Percentiles rank a stretch among this genome's conserved stretches.
Conservation (phyloP, 2,797 vertebrate species). For the Chaenodraco wilsoni region DNA sequence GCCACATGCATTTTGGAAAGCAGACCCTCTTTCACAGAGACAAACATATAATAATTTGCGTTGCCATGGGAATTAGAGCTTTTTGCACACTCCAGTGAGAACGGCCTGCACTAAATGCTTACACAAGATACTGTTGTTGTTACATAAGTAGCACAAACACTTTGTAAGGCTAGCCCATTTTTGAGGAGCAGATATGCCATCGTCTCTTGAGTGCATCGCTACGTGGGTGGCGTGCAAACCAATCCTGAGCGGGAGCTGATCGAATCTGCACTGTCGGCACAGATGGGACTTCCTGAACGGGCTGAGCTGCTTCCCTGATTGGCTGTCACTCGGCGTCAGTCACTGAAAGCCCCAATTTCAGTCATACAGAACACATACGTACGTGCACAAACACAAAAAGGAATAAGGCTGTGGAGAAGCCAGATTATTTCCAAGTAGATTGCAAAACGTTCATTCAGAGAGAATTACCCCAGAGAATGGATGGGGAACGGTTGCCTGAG, state of each 20-base stretch:
- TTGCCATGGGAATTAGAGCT: slow-evolving; percentile 43
- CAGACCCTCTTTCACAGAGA: slow-evolving; percentile 29
- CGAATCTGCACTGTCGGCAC: slow-evolving; percentile 67
- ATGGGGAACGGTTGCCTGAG: slow-evolving; percentile 56
- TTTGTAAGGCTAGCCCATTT: slow-evolving; percentile 26
- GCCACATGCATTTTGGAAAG: slow-evolving; percentile 39
- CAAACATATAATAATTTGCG: slow-evolving; percentile 44
- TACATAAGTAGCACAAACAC: slow-evolving; percentile 49
- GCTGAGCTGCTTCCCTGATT: slow-evolving; percentile 68
- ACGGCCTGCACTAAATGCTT: slow-evolving; percentile 25
- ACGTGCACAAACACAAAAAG: slow-evolving; percentile 37
- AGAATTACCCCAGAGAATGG: slow-evolving; percentile 62
- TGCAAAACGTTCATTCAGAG: slow-evolving; percentile 65
- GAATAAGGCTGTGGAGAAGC: slow-evolving; percentile 46
- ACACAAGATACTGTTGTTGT: slow-evolving; percentile 44
- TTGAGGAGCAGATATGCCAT: slow-evolving; percentile 41
- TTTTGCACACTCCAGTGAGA: slow-evolving; percentile 40
- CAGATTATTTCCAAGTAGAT: slow-evolving; percentile 68
- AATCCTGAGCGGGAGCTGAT: slow-evolving; percentile 40
- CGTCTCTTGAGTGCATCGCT: slow-evolving; percentile 27
- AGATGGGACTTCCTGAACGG: slow-evolving; percentile 67
- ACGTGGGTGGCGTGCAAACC: slow-evolving; percentile 55
- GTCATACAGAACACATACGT: slow-evolving; percentile 47
- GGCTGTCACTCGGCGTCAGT: slow-evolving; percentile 71
- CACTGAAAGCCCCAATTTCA: slow-evolving; percentile 52